Evolutionary conservation across 2,888 invertebrate genomes (phyloP).

Genomic region (Athalia rosae): DNA sequence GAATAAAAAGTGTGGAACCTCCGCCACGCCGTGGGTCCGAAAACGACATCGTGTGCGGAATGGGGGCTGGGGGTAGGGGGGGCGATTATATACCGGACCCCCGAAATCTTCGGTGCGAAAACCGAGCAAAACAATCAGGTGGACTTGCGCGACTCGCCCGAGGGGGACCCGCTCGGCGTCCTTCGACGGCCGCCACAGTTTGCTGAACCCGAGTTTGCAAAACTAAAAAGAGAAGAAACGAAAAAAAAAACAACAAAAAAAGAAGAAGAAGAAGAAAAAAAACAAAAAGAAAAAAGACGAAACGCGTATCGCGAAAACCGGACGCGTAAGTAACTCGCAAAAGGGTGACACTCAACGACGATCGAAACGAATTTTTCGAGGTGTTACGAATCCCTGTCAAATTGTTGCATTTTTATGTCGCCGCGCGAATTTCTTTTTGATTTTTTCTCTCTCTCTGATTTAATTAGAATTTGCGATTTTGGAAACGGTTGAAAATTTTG

Average conservation of each 20-base stretch:
- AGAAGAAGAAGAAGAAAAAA: slow-evolving; percentile 42
- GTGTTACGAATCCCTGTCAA: too few relatives aligned
- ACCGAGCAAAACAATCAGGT: background rate
- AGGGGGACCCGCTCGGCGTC: slow-evolving; percentile 58
- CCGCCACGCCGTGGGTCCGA: slow-evolving; percentile 18
- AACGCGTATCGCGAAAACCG: slow-evolving; percentile 21
- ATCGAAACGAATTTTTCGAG: too few relatives aligned
- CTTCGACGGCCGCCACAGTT: slow-evolving; percentile 67
- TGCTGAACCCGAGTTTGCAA: slow-evolving; percentile 59
- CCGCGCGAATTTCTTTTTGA: too few relatives aligned
- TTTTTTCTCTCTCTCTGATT: too few relatives aligned
- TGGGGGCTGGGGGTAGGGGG: too few relatives aligned
- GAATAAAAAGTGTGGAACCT: background rate
- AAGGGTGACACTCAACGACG: too few relatives aligned
- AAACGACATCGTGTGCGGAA: too few relatives aligned
- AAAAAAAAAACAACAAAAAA: slow-evolving; percentile 14
- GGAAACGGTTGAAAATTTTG: too few relatives aligned
- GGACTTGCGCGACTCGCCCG: slow-evolving; percentile 18
- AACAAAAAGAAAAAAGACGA: slow-evolving; percentile 42
- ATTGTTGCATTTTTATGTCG: too few relatives aligned
- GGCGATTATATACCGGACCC: background rate
- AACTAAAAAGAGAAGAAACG: slow-evolving; percentile 35
- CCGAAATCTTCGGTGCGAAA: slow-evolving; percentile 12
- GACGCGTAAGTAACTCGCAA: background rate
- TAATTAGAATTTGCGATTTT: too few relatives aligned